Base-by-base conservation (phyloP, 1,140 invertebrate species). In the Latrodectus geometricus region DNA sequence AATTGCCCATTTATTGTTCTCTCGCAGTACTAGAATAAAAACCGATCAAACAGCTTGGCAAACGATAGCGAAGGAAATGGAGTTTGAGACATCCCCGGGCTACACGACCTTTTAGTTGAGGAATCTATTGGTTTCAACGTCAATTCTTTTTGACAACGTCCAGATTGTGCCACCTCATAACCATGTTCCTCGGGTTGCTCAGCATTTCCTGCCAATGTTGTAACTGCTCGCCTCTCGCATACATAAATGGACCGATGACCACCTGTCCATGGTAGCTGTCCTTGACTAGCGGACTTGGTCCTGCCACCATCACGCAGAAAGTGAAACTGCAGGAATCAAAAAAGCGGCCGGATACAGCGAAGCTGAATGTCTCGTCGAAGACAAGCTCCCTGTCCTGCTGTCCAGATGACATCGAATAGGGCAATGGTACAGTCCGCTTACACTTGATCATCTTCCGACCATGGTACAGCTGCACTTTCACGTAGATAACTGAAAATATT, bases 171-270 rank as follows among this genome's bases (percentile, higher is more conserved):
- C 94, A 95, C 89, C 94, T 93, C 89, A 94, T 93, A 17, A 93
- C 92, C 89, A 93, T 93, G 89, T 94, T 94, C 92, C 94, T 94
- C 4, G 94, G 93, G 82, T 92, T 93, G 5, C 93, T 92, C 74
- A 95, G 91, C 50, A 94, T 94, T 50, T 91, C 91, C 83, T 91
- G 91, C 91, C 91, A 91, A 80, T 91, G 91, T 15, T 90, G 82
- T 11, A 91, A 88, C 50, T 90, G 90, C 48, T 90, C 90, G 8
- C 91, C 91, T 15, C 91, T 88, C 3, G 91, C 90, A 80, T 90
- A 91, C 90, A 91, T 91, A 75, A 91, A 91, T 3, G 91, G 90
- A 15, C 91, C 91, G 21, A 91, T 76, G 11, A 89, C 88, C n/a
- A 90, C 88, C 4, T 65, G 52, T 0, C 87, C 87, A 9, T 70